Base-by-base conservation (phyloP, 2,113 vertebrate species). In the Sinocyclocheilus anophthalmus region DNA sequence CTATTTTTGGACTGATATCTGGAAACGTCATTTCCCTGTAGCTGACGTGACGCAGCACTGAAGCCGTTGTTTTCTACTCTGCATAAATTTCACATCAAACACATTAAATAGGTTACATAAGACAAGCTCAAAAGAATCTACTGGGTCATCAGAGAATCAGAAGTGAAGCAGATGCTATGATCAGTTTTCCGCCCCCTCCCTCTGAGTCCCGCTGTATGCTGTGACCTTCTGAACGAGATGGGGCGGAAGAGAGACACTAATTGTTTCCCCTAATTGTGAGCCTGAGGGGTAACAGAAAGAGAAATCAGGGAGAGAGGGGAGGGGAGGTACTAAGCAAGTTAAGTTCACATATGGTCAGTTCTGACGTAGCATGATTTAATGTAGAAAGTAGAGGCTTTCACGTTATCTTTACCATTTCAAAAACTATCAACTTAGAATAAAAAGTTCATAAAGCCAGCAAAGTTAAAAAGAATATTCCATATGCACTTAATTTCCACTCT, bases 141-240 rank as follows among this genome's bases (percentile, higher is more conserved):
- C 1, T 57, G 24, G 24, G 57, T 42, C 78, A 42, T 50, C 42
- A 69, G 59, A 67, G n/a, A 81, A 33, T 67, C 57, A 6, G 39
- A 69, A 18, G 18, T 48, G n/a, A 65, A 83, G 65, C 45, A 83
- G 33, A 80, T 73, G 50, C 10, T 61, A n/a, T 72, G 4, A 14
- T 73, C 20, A 22, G 39, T 14, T 42, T 12, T 45, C 12, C 6
- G 63, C 24, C 55, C 69, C 53, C 53, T 65, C 85, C 42, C 55
- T 77, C 57, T 3, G 22, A 70, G 45, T 78, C 83, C 81, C 20
- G 33, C 45, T 50, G 55, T 16, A 83, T 2, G 0, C 6, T 22
- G 50, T 88, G 92, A 94, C 95, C 94, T 95, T 95, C 93, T 88
- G 87, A 84, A 89, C 85, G 88, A 91, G 92, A 80, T 93, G 90